Percentiles rank a stretch among this genome's conserved stretches.
Conservation (phyloP, 2,797 vertebrate species). For the Brachymystax lenok region DNA sequence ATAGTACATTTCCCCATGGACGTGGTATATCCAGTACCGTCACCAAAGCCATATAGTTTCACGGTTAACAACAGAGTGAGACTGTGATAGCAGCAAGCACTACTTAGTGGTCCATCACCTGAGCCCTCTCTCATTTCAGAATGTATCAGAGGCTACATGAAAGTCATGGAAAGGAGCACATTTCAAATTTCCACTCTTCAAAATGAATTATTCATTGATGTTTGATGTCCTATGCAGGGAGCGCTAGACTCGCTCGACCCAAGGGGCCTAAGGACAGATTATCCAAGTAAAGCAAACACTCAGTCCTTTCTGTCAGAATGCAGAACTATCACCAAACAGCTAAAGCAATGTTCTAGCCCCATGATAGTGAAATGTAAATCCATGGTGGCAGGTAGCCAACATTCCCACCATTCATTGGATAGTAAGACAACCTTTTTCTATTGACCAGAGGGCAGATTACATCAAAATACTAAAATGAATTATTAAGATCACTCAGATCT, state of each 20-base stretch:
- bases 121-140: background rate
- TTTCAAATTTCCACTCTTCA: slow-evolving; percentile 13
- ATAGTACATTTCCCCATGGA: background rate
- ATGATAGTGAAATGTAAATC: background rate
- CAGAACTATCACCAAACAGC: background rate
- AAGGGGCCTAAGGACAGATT: slow-evolving; percentile 10
- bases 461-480: background rate
- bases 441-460: background rate
- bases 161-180: slow-evolving; percentile 4
- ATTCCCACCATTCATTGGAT: background rate
- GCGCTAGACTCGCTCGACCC: slow-evolving; percentile 31
- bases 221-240: slow-evolving; percentile 20
- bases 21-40: background rate
- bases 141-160: slow-evolving; percentile 6
- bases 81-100: background rate
- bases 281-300: slow-evolving; percentile 21
- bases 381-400: background rate
- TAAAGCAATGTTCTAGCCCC: background rate
- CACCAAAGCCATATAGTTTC: background rate
- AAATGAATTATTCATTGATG: slow-evolving; percentile 37
- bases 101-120: background rate
- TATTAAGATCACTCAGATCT: background rate
- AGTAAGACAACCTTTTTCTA: background rate
- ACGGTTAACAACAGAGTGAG: background rate
- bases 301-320: slow-evolving; percentile 18